A percentile compares a stretch with the other conserved stretches of the same genome.
Evolutionary conservation across 2,797 vertebrate genomes (phyloP).

Genomic region (Pagetopsis macropterus): DNA sequence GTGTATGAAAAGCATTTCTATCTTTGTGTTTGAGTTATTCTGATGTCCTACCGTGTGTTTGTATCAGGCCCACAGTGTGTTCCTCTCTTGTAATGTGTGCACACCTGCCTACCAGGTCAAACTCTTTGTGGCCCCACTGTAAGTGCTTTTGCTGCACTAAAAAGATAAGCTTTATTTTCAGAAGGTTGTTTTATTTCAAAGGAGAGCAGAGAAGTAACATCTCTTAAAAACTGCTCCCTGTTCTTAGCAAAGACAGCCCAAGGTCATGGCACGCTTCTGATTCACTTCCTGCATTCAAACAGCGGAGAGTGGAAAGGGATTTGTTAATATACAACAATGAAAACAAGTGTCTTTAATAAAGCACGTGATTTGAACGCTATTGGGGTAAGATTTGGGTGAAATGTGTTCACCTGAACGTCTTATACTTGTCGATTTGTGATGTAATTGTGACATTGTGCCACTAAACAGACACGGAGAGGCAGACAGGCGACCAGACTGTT

Average conservation of each 20-base stretch:
- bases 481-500: constrained; percentile 36
- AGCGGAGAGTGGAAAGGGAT: neutral
- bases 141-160: constrained; percentile 1
- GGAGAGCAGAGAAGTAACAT: constrained; percentile 3
- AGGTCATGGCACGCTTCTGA: neutral
- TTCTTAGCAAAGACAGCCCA: neutral
- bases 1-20: neutral
- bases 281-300: constrained; percentile 17
- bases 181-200: constrained; percentile 13
- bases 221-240: neutral
- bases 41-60: neutral
- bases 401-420: neutral
- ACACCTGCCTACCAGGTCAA: constrained; percentile 8
- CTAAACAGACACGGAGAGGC: constrained; percentile 58
- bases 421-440: neutral
- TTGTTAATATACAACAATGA: neutral
- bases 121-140: neutral
- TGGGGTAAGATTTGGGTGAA: neutral
- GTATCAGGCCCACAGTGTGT: constrained; percentile 5
- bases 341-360: neutral
- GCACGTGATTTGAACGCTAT: neutral
- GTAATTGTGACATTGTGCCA: neutral
- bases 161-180: constrained; percentile 15
- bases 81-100: constrained; percentile 7
- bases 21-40: neutral